Percentiles rank a stretch among this genome's conserved stretches.
Evolutionary conservation across 2,113 vertebrate species (phyloP).

Genomic region (Typhlomys cinereus): DNA sequence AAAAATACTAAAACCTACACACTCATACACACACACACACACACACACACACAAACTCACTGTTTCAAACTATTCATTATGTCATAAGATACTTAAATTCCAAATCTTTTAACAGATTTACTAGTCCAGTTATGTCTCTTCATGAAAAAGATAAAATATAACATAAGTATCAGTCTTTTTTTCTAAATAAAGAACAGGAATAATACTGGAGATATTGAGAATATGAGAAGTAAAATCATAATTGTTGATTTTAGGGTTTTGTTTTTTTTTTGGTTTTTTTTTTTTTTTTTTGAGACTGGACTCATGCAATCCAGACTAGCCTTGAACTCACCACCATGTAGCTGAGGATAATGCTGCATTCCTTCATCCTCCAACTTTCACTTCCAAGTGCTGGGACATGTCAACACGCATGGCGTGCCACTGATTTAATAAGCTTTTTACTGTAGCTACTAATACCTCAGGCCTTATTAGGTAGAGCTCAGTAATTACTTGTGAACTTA

Average conservation of each 20-base stretch:
- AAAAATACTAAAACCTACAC: conserved; percentile 48
- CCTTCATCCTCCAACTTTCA: neutral
- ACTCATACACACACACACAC: no score
- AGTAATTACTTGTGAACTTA: conserved; percentile 1
- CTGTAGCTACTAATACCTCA: neutral
- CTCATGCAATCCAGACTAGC: neutral
- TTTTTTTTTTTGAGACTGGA: neutral
- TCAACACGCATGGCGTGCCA: neutral
- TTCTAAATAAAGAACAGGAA: conserved; percentile 22
- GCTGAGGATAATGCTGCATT: neutral
- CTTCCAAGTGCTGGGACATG: neutral
- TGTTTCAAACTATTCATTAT: conserved; percentile 24
- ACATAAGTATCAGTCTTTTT: neutral
- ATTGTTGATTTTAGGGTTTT: neutral
- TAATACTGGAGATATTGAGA: neutral
- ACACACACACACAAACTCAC: no score
- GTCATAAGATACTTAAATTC: neutral
- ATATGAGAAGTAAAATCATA: conserved; percentile 25
- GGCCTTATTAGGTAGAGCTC: neutral
- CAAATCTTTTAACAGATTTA: conserved; percentile 38
- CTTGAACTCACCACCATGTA: neutral
- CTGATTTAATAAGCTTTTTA: conserved; percentile 1
- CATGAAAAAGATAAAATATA: conserved; percentile 27
- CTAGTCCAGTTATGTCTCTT: neutral
- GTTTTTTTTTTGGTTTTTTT: neutral